Conservation (phyloP, 2,888 invertebrate genomes). For the Tortricodes alternella region DNA sequence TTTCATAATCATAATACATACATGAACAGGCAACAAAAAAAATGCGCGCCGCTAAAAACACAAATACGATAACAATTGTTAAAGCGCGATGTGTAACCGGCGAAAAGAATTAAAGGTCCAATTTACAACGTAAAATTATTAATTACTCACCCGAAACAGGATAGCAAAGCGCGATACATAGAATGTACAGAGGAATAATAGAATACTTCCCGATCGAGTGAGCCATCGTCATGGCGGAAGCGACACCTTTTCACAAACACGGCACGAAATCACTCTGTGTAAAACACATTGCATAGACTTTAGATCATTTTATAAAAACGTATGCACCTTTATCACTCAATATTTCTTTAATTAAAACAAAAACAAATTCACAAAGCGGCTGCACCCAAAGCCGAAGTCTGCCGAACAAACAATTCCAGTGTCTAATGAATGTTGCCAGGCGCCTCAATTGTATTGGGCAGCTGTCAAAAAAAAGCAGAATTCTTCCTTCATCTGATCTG, state of each 20-base stretch:
- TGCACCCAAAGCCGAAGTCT: conserved; percentile 75
- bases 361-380: conserved; percentile 70
- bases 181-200: conserved; percentile 71
- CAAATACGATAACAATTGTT: not conserved
- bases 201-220: conserved; percentile 65
- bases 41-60: conserved; percentile 16
- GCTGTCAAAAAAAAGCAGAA: conserved; percentile 1
- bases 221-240: conserved; percentile 80
- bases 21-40: conserved; percentile 29
- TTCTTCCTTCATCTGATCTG: not conserved
- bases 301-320: conserved; percentile 69
- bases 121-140: conserved; percentile 31
- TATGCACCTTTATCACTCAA: conserved; percentile 57
- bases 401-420: conserved; percentile 73
- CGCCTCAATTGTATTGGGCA: not conserved
- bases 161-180: conserved; percentile 69
- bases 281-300: conserved; percentile 64
- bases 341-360: conserved; percentile 66
- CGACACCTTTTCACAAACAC: conserved; percentile 63
- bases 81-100: not conserved
- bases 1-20: conserved; percentile 26
- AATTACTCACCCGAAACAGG: conserved; percentile 69
- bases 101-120: conserved; percentile 12
- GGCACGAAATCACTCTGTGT: conserved; percentile 53
- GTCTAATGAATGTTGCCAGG: conserved; percentile 52